Evolutionary conservation across 2,888 invertebrate genomes (phyloP).

Genomic region (Hemaris fuciformis): DNA sequence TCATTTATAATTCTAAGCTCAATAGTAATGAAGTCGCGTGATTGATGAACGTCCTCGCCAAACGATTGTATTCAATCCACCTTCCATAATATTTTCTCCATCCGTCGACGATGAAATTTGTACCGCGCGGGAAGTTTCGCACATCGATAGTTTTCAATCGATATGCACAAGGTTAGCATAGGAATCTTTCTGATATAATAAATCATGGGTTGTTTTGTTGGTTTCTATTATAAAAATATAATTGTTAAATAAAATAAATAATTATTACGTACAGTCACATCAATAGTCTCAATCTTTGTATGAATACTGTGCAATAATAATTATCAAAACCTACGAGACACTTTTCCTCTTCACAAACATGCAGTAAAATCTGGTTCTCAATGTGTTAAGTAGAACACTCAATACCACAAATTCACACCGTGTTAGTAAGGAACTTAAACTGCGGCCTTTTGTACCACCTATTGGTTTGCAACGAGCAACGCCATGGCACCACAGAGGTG

Average conservation of each 20-base stretch:
- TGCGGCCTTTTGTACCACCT: too few species aligned
- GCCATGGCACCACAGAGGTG: too few species aligned
- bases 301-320: too few species aligned
- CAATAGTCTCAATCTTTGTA: too few species aligned
- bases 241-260: neutral
- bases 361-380: too few species aligned
- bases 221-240: neutral
- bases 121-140: constrained; percentile 33
- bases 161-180: neutral
- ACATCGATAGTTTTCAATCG: constrained; percentile 33
- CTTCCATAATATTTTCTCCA: constrained; percentile 39
- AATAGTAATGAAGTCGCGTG: constrained; percentile 46
- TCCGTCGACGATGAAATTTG: constrained; percentile 34
- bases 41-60: constrained; percentile 43
- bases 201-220: neutral
- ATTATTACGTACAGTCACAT: too few species aligned
- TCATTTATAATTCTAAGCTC: constrained; percentile 13
- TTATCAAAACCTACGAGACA: too few species aligned
- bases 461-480: too few species aligned
- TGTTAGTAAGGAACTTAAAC: too few species aligned
- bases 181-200: neutral
- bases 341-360: too few species aligned
- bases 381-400: too few species aligned
- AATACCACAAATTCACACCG: too few species aligned
- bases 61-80: constrained; percentile 44